Percentiles rank a stretch among this genome's conserved stretches.
These are phyloP conservation scores for Sialis lutaria DNA, from an alignment of 2,888 invertebrate species.

Conservation along the genomic window DNA sequence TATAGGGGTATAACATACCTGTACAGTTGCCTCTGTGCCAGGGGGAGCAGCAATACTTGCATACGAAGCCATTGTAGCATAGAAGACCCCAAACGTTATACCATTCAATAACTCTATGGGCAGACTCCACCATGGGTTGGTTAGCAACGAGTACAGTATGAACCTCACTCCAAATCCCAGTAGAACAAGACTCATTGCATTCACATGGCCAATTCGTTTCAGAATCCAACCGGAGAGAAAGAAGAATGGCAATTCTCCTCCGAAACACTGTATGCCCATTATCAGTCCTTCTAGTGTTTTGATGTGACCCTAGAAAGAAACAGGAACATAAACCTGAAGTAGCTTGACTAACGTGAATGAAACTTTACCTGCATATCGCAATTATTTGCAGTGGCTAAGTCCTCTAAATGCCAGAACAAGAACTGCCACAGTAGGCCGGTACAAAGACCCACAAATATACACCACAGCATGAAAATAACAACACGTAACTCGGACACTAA, in stretches of 20 bases:
- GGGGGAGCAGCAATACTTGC: slow-evolving; percentile 68
- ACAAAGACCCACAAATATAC: slow-evolving; percentile 64
- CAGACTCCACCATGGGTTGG: slow-evolving; percentile 68
- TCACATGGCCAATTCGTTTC: slow-evolving; percentile 61
- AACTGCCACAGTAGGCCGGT: slow-evolving; percentile 80
- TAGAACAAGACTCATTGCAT: slow-evolving; percentile 69
- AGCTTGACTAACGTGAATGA: slow-evolving; percentile 23
- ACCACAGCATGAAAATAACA: slow-evolving; percentile 61
- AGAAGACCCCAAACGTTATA: slow-evolving; percentile 74
- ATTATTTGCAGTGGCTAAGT: slow-evolving; percentile 34
- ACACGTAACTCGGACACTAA: slow-evolving; percentile 48
- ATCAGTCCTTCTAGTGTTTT: slow-evolving; percentile 59
- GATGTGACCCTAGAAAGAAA: slow-evolving; percentile 31
- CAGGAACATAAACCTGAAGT: slow-evolving; percentile 21
- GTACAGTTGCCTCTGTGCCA: slow-evolving; percentile 74
- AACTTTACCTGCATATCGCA: slow-evolving; percentile 18
- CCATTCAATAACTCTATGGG: slow-evolving; percentile 78
- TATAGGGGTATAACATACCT: slow-evolving; percentile 30
- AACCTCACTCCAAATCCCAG: slow-evolving; percentile 66
- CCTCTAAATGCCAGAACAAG: slow-evolving; percentile 70
- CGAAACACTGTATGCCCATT: slow-evolving; percentile 62
- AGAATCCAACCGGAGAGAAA: slow-evolving; percentile 65
- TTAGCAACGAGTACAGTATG: slow-evolving; percentile 60
- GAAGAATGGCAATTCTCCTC: slow-evolving; percentile 75
- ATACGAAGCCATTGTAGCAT: slow-evolving; percentile 77